Evolutionary conservation across 30 jellyfish, hydroid and myxozoan species (phyloP).

Genomic region (Catostylus mosaicus): DNA sequence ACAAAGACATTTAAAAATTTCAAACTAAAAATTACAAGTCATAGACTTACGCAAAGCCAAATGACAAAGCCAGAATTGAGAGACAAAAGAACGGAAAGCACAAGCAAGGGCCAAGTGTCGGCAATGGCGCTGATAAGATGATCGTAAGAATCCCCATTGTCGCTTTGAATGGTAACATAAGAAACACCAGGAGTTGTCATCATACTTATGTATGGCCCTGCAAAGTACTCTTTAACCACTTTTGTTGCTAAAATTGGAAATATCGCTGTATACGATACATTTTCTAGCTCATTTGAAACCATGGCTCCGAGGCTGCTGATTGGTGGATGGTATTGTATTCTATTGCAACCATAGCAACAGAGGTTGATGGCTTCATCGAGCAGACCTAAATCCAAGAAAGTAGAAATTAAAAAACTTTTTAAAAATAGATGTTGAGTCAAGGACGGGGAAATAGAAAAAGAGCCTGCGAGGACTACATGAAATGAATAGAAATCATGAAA

Average conservation of each 20-base stretch:
- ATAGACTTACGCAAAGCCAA: slow-evolving; percentile 57
- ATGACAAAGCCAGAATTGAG: slow-evolving; percentile 66
- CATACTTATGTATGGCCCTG: slow-evolving; percentile 69
- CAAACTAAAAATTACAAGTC: not conserved
- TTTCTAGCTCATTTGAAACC: slow-evolving; percentile 21
- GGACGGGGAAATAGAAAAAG: too few relatives aligned
- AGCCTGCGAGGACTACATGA: too few relatives aligned
- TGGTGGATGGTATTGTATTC: slow-evolving; percentile 49
- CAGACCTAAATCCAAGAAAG: slow-evolving; percentile 27
- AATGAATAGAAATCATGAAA: too few relatives aligned
- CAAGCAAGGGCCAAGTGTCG: slow-evolving; percentile 70
- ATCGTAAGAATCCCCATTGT: slow-evolving; percentile 42
- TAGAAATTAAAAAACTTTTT: too few relatives aligned
- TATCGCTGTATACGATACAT: slow-evolving; percentile 55
- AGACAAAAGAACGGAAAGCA: slow-evolving; percentile 49
- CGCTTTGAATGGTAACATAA: slow-evolving; percentile 16
- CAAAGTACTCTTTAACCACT: slow-evolving; percentile 37
- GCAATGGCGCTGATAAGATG: slow-evolving; percentile 48
- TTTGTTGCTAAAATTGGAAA: slow-evolving; percentile 62
- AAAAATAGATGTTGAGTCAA: too few relatives aligned
- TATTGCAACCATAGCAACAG: slow-evolving; percentile 70
- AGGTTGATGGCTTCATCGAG: slow-evolving; percentile 53
- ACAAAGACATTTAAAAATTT: not conserved
- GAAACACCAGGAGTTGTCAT: slow-evolving; percentile 72
- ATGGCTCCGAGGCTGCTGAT: slow-evolving; percentile 53